Base-by-base conservation (phyloP, 2,797 vertebrate species). In the Protosalanx chinensis region DNA sequence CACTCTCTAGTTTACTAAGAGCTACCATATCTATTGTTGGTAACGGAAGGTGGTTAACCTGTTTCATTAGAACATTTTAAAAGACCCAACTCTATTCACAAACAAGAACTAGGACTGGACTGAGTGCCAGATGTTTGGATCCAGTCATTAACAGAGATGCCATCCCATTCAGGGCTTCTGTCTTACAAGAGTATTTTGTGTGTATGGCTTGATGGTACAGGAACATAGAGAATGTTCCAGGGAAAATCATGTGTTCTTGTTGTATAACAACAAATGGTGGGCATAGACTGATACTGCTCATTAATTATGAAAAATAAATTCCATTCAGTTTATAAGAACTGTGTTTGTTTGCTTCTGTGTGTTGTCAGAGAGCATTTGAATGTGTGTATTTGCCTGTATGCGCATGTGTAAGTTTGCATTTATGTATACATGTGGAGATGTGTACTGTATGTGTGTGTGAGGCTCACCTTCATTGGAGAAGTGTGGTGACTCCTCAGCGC, bases 381-480 rank as follows among this genome's bases (percentile, higher is more conserved):
- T 67, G 23, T 67, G 64, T 67, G n/a, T 66, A 12, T 49, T 8
- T 51, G 64, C 51, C 7, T 33, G 15, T 35, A 35, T 64, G 16
- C 6, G 23, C 23, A 12, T 53, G 57, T 13, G 58, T 65, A 51
- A 62, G 35, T 35, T 58, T 70, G 68, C 56, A 16, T 61, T 5
- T 67, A 57, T 41, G 56, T 67, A 64, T 71, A 68, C 23, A 15
- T 66, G 57, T 29, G 41, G 41, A 18, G 16, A 46, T 32, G 58
- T 61, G 68, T 67, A 64, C 23, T 62, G 57, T 57, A 5, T 37
- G 59, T 46, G 53, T 33, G 67, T 66, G 27, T 61, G 37, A 53
- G 29, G 56, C 92, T 80, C 90, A 99, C 98, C 98, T 92, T 98
- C 96, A 0, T 98, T 97, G 7, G 94, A 72, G 49, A 93, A 91